phyloP scores from a whole-genome alignment of 2,888 invertebrate species.

The Acanthopleura granulata region DNA sequence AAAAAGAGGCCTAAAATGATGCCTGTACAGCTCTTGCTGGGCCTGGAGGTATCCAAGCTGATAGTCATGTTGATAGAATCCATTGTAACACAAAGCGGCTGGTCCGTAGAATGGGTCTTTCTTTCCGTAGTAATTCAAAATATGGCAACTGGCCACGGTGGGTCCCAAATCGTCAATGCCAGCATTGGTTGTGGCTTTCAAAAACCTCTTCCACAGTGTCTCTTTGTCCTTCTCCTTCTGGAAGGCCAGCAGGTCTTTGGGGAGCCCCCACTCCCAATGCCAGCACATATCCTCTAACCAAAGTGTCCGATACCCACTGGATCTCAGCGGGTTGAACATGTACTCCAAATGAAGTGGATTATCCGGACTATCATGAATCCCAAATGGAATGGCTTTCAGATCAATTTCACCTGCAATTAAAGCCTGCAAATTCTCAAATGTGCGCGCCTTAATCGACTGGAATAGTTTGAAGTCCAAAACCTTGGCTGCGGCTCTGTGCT shows the following conservation, averaged over 20 bases:
- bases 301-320: constrained; percentile 43
- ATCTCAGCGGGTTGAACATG: constrained; percentile 38
- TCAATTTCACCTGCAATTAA: constrained; percentile 50
- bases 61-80: constrained; percentile 52
- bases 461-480: constrained; percentile 53
- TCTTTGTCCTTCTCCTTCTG: constrained; percentile 31
- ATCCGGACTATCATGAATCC: constrained; percentile 42
- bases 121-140: constrained; percentile 39
- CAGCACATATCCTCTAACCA: constrained; percentile 59
- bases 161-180: constrained; percentile 44
- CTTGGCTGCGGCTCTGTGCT: constrained; percentile 11
- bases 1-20: constrained; percentile 36
- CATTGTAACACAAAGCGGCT: constrained; percentile 51
- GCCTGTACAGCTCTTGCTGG: constrained; percentile 35
- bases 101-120: constrained; percentile 54
- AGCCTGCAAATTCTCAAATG: constrained; percentile 53
- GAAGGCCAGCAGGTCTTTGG: constrained; percentile 51
- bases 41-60: constrained; percentile 43
- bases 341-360: constrained; percentile 37
- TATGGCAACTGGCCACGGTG: constrained; percentile 48
- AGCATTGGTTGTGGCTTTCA: constrained; percentile 35
- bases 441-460: constrained; percentile 52
- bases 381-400: constrained; percentile 46
- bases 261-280: constrained; percentile 56
- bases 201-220: constrained; percentile 40